Percentiles rank a stretch among this genome's conserved stretches.
Evolutionary conservation across 2,113 vertebrate genomes (phyloP).

Genomic region (Australoheros scitulus): DNA sequence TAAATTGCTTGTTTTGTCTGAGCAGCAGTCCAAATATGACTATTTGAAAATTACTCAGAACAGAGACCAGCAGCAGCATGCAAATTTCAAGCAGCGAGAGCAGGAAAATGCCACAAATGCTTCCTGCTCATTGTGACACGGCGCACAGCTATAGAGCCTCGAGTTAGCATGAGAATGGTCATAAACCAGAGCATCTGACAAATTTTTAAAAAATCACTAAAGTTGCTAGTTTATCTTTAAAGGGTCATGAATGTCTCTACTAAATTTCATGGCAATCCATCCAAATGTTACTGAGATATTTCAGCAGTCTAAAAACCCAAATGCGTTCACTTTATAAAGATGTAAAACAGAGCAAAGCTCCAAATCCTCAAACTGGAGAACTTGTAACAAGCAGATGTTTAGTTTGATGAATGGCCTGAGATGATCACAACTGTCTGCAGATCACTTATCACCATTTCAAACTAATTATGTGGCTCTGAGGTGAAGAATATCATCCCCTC

Average conservation of each 20-base stretch:
- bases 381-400: background rate
- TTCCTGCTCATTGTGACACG: background rate
- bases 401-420: background rate
- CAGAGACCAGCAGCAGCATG: background rate
- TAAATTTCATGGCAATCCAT: background rate
- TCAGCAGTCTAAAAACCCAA: background rate
- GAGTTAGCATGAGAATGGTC: background rate
- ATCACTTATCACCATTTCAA: background rate
- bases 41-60: background rate
- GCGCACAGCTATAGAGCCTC: background rate
- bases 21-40: background rate
- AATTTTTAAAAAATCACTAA: background rate
- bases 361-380: background rate
- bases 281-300: background rate
- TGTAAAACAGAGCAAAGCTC: background rate
- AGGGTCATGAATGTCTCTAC: background rate
- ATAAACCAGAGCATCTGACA: background rate
- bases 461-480: background rate
- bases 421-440: background rate
- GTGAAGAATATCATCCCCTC: background rate
- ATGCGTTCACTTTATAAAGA: background rate
- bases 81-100: background rate
- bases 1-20: conserved; percentile 11
- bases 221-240: background rate
- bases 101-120: background rate